phyloP scores from a whole-genome alignment of 2,888 invertebrate species.

The Amblyteles armatorius region DNA sequence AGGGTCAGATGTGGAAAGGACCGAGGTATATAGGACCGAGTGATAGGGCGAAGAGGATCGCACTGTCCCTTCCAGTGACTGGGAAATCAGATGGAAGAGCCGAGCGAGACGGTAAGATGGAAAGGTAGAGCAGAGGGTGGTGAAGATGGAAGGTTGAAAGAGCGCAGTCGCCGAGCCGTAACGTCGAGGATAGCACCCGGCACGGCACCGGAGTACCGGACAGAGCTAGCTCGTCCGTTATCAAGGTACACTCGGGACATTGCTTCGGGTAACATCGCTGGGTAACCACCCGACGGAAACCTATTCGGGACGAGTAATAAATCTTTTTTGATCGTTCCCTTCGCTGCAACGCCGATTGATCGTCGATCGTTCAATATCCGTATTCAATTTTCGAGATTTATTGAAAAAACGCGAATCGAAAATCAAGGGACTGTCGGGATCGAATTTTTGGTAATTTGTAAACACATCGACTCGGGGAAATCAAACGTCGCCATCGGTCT shows the following conservation, averaged over 20 bases:
- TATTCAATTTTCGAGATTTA: background rate
- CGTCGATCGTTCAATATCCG: background rate
- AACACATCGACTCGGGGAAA: background rate
- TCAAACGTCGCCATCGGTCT: background rate
- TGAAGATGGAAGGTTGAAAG: conserved; percentile 74
- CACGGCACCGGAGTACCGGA: conserved; percentile 81
- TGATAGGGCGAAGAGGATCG: conserved; percentile 35
- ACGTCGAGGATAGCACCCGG: conserved; percentile 80
- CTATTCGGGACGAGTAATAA: background rate
- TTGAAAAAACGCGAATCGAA: background rate
- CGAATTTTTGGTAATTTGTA: background rate
- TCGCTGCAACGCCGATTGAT: background rate
- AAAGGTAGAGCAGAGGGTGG: conserved; percentile 50
- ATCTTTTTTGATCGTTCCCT: background rate
- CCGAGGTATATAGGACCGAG: conserved; percentile 15
- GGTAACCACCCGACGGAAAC: conserved; percentile 33
- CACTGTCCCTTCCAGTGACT: conserved; percentile 15
- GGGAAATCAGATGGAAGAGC: conserved; percentile 29
- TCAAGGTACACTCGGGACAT: conserved; percentile 58
- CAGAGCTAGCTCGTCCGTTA: conserved; percentile 82
- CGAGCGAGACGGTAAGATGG: conserved; percentile 46
- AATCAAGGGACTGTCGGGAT: background rate
- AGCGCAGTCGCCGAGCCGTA: conserved; percentile 80
- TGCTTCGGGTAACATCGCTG: conserved; percentile 10
- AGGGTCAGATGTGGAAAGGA: background rate